phyloP scores from a whole-genome alignment of 2,797 vertebrate genomes.

The Fistularia commersonii region DNA sequence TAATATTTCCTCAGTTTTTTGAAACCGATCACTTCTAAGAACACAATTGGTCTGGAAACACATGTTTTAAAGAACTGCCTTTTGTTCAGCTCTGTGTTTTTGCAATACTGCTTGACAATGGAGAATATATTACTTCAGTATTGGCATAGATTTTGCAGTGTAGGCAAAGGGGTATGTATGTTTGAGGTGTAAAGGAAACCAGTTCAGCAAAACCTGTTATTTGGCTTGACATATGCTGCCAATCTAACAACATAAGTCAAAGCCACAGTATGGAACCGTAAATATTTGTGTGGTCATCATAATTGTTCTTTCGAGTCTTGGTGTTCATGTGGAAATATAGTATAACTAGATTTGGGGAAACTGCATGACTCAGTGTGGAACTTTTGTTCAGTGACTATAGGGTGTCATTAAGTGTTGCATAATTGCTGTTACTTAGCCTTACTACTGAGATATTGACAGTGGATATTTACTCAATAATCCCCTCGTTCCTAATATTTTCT shows the following conservation, averaged over 20 bases:
- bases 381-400: conserved; percentile 3
- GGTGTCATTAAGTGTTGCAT: no score
- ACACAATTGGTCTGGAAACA: conserved; percentile 19
- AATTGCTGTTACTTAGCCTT: no score
- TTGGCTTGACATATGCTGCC: conserved; percentile 3
- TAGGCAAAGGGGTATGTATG: not conserved
- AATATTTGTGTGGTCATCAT: conserved; percentile 33
- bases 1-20: conserved; percentile 12
- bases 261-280: conserved; percentile 19
- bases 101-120: conserved; percentile 11
- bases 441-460: no score
- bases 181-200: conserved; percentile 1
- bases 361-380: conserved; percentile 3
- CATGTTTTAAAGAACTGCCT: conserved; percentile 14
- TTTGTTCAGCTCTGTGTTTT: conserved; percentile 18
- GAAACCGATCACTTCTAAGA: conserved; percentile 4
- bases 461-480: not conserved
- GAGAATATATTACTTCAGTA: not conserved
- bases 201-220: conserved; percentile 10
- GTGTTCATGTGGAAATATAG: conserved; percentile 1
- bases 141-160: not conserved
- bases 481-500: no score
- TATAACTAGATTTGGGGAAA: conserved; percentile 4
- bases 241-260: conserved; percentile 15
- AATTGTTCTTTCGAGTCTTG: conserved; percentile 27